Base-by-base conservation (phyloP, 2,888 invertebrate genomes). In the Doris montereyensis region DNA sequence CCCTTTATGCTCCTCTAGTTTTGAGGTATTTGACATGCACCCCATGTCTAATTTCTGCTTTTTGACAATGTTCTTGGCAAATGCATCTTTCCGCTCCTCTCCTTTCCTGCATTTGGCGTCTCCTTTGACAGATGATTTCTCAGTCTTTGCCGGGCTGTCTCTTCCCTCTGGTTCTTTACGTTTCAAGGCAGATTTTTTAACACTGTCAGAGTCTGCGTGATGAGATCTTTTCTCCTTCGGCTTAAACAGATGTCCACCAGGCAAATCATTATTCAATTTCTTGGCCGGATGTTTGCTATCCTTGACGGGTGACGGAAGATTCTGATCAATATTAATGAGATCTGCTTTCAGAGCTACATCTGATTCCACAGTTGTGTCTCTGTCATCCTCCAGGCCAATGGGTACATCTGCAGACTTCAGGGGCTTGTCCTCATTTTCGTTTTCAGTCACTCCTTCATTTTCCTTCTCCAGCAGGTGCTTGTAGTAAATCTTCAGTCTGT, bases 401-500 rank as follows among this genome's bases (percentile, higher is more conserved):
- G 52, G 52, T 10, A 17, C 5, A 1, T 17, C 28, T 10, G 52
- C 5, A n/a, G n/a, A n/a, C n/a, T n/a, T n/a, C 3, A 2, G 17
- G 4, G 65, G 2, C 0, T 26, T 13, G 13, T 76, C 62, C 13
- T n/a, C 68, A 17, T 26, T 32, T 30, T 17, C 57, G n/a, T 10
- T 13, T 5, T 57, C 28, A 10, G 3, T 24, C 0, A 2, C 68
- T 52, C 10, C 32, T 13, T 17, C 5, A 5, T 5, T 10, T 41
- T 41, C 52, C n/a, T 35, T 26, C 13, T 32, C 58, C 4, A 78
- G 17, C 13, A 78, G 52, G 30, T 78, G 71, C 26, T 78, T 78
- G 65, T 78, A 78, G 73, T 78, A 78, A 4, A 41, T 72, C 26
- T 78, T 78, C 52, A 78, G 30, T 26, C 78, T 78, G n/a, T n/a